Conservation (phyloP, 2,797 vertebrate genomes). For the Myotis pilosus region DNA sequence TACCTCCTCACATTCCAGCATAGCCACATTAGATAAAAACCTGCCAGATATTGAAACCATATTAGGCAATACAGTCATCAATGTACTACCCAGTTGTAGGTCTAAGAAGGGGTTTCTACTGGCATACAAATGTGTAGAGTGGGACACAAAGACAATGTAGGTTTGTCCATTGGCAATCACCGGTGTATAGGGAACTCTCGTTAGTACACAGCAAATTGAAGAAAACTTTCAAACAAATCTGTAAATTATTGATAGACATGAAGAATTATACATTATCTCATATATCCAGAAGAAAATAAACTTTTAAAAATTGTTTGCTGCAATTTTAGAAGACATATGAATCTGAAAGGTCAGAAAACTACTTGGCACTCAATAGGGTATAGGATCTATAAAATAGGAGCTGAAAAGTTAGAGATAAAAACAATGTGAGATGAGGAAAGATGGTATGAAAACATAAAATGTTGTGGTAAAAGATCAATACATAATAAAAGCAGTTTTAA, state of each 20-base stretch:
- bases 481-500: background rate
- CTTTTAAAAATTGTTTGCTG: background rate
- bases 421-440: background rate
- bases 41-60: background rate
- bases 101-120: background rate
- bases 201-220: background rate
- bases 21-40: background rate
- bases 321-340: background rate
- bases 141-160: background rate
- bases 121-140: background rate
- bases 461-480: background rate
- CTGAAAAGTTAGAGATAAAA: background rate
- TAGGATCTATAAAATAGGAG: background rate
- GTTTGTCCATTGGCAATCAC: background rate
- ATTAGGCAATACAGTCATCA: background rate
- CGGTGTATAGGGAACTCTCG: background rate
- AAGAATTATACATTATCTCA: background rate
- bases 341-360: background rate
- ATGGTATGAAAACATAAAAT: background rate
- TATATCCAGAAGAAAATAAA: background rate
- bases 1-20: background rate
- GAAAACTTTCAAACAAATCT: background rate
- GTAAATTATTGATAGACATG: background rate
- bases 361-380: background rate
- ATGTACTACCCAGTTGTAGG: fast-evolving